Evolutionary conservation across 2,888 invertebrate genomes (phyloP).

Genomic region (Platycheirus rosarum): DNA sequence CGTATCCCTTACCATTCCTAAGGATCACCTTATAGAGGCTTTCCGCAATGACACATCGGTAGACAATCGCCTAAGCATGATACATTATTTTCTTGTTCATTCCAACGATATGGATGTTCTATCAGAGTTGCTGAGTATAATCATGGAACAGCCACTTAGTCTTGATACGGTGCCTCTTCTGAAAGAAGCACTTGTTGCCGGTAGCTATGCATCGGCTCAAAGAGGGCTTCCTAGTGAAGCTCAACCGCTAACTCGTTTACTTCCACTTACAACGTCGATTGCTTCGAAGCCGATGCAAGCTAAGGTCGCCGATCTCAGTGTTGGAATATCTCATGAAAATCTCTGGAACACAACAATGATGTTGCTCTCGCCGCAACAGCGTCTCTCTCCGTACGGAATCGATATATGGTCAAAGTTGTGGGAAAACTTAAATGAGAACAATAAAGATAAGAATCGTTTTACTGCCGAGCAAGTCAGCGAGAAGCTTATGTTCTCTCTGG

Average conservation of each 20-base stretch:
- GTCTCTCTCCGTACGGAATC: slow-evolving; percentile 90
- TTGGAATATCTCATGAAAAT: slow-evolving; percentile 89
- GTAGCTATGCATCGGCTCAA: slow-evolving; percentile 88
- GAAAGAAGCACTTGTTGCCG: slow-evolving; percentile 91
- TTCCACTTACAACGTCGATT: slow-evolving; percentile 87
- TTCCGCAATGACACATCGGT: slow-evolving; percentile 87
- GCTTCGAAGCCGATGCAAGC: slow-evolving; percentile 81
- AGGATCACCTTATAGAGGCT: slow-evolving; percentile 87
- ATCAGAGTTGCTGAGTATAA: slow-evolving; percentile 87
- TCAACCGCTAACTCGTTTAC: slow-evolving; percentile 86
- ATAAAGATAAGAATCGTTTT: slow-evolving; percentile 86
- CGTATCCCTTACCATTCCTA: slow-evolving; percentile 86
- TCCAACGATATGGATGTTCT: slow-evolving; percentile 89
- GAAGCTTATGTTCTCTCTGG: slow-evolving; percentile 90
- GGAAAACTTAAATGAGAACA: slow-evolving; percentile 87
- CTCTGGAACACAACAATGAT: slow-evolving; percentile 92
- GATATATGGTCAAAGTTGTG: slow-evolving; percentile 93
- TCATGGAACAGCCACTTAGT: slow-evolving; percentile 85
- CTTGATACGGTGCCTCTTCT: slow-evolving; percentile 85
- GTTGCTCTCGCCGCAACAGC: slow-evolving; percentile 91
- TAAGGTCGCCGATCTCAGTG: slow-evolving; percentile 83
- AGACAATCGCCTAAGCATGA: slow-evolving; percentile 90
- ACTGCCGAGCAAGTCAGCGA: slow-evolving; percentile 88
- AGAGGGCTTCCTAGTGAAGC: slow-evolving; percentile 90
- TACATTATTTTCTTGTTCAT: slow-evolving; percentile 92